Conservation (phyloP, 2,797 vertebrate genomes). For the Telmatherina bonti region DNA sequence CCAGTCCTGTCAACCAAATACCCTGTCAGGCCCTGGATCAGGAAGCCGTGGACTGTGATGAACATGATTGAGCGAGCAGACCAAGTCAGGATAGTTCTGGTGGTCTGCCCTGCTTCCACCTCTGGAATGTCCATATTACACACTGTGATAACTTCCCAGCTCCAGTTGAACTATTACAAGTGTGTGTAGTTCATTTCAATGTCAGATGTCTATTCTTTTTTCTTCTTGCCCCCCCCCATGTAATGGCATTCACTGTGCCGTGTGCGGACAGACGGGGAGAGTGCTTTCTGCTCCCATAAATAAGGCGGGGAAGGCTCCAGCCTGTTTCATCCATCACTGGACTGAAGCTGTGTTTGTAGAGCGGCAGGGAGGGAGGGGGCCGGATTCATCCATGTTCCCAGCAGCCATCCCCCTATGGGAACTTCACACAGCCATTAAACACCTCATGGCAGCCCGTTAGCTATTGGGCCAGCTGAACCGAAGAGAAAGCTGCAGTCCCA, state of each 20-base stretch:
- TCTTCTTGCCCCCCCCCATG: constrained; percentile 23
- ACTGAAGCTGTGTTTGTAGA: constrained; percentile 71
- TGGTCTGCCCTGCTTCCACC: constrained; percentile 73
- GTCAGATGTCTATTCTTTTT: constrained; percentile 62
- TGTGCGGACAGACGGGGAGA: constrained; percentile 61
- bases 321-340: constrained; percentile 82
- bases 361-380: constrained; percentile 52
- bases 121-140: constrained; percentile 75
- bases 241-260: constrained; percentile 66
- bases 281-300: constrained; percentile 77
- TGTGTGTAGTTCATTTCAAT: constrained; percentile 68
- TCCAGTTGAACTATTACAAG: constrained; percentile 67
- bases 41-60: constrained; percentile 20
- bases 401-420: constrained; percentile 72
- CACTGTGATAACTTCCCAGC: constrained; percentile 67
- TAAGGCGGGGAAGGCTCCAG: constrained; percentile 68
- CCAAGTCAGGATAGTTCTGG: constrained; percentile 51
- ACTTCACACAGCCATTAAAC: constrained; percentile 78
- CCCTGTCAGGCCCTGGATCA: constrained; percentile 22
- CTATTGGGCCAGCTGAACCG: constrained; percentile 64
- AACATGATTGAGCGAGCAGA: constrained; percentile 74
- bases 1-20: too few species aligned
- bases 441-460: constrained; percentile 77
- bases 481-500: constrained; percentile 54
- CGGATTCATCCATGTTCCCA: constrained; percentile 74